Evolutionary conservation across 1,140 invertebrate species (phyloP).

Genomic region (Orchestia grillus): DNA sequence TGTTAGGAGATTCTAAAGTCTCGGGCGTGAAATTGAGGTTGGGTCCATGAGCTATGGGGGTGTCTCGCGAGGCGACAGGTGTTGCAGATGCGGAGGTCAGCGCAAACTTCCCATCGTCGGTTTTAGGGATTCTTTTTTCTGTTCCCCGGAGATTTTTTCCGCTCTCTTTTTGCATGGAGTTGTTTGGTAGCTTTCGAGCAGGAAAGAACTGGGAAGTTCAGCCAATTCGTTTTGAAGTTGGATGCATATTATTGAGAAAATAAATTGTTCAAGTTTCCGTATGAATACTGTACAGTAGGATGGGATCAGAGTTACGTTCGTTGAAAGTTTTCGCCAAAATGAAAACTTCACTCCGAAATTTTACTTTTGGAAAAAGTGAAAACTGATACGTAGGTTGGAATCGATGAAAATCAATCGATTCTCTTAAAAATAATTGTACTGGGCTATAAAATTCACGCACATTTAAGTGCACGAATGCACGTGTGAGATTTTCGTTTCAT

Average conservation of each 20-base stretch:
- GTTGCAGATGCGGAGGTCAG: constrained; percentile 41
- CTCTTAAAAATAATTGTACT: no score
- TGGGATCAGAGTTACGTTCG: neutral
- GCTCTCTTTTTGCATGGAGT: neutral
- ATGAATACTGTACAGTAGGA: neutral
- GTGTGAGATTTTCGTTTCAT: neutral
- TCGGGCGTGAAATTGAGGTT: constrained; percentile 54
- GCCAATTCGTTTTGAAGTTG: neutral
- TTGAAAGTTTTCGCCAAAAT: neutral
- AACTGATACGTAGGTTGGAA: neutral
- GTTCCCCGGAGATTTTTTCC: neutral
- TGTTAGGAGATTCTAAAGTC: constrained; percentile 55
- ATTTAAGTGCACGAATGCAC: neutral
- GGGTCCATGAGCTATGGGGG: constrained; percentile 39
- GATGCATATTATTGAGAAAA: neutral
- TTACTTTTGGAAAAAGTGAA: neutral
- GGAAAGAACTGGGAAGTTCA: neutral
- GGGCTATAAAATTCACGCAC: neutral
- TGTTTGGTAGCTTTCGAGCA: neutral
- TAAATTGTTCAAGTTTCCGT: neutral
- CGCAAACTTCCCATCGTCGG: constrained; percentile 39
- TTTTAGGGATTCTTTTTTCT: constrained; percentile 3
- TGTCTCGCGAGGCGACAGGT: constrained; percentile 49
- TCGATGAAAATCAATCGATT: neutral
- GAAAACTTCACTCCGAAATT: neutral